These are phyloP conservation scores for Haliaeetus leucogaster DNA, from an alignment of 2,113 vertebrate species.

Conservation along the genomic window DNA sequence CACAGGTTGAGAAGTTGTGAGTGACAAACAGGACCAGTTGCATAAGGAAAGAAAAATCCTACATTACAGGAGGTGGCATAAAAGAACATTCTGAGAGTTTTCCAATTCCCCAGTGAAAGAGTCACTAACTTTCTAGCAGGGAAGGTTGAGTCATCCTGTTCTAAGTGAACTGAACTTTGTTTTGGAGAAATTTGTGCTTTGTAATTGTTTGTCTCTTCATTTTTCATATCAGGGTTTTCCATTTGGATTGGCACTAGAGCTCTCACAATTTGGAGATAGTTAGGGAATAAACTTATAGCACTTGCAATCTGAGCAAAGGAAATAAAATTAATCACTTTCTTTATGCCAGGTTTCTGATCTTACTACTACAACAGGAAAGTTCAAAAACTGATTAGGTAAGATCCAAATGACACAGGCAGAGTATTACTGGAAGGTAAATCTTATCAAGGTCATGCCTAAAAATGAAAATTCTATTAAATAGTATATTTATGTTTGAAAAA, in stretches of 20 bases:
- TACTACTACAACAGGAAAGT: background rate
- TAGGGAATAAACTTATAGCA: background rate
- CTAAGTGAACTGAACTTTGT: background rate
- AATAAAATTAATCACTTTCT: background rate
- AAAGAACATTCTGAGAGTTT: background rate
- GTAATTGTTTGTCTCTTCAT: background rate
- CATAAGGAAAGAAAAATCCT: background rate
- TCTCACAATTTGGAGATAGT: background rate
- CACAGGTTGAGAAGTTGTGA: background rate
- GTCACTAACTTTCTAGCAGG: background rate
- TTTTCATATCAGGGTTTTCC: background rate
- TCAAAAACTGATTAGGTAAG: background rate
- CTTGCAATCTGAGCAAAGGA: background rate
- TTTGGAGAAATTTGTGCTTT: background rate
- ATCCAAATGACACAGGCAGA: background rate
- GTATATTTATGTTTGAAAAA: background rate
- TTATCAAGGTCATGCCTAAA: background rate
- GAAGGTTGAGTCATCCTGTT: background rate
- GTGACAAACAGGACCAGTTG: background rate
- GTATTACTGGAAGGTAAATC: background rate
- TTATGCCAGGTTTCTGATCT: background rate
- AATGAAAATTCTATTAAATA: background rate
- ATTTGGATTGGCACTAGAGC: background rate
- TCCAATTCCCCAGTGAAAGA: background rate
- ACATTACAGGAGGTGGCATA: background rate